A percentile compares a stretch with the other conserved stretches of the same genome.
phyloP scores from a whole-genome alignment of 1,140 invertebrate genomes.

The Panagrolaimus sp. region DNA sequence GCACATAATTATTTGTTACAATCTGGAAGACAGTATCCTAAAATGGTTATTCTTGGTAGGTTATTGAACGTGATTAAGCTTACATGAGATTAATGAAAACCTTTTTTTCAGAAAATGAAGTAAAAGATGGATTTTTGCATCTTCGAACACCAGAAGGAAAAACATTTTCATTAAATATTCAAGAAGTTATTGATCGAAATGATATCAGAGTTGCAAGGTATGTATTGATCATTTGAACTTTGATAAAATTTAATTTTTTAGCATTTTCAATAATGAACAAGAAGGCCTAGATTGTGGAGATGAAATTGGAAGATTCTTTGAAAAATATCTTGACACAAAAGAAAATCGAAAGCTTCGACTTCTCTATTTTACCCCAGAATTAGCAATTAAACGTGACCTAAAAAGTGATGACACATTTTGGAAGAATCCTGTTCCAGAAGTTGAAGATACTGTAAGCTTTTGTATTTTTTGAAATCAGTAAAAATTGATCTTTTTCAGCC shows the following conservation, averaged over 20 bases:
- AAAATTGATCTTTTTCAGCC: background rate
- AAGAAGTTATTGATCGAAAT: constrained; percentile 21
- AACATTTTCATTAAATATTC: constrained; percentile 12
- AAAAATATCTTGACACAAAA: constrained; percentile 33
- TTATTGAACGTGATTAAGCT: constrained; percentile 17
- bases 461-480: too few species aligned
- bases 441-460: background rate
- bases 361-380: constrained; percentile 31
- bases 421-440: constrained; percentile 36
- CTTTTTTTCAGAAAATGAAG: constrained; percentile 21
- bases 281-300: constrained; percentile 49
- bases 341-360: constrained; percentile 31
- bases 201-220: constrained; percentile 19
- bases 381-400: constrained; percentile 40
- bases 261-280: constrained; percentile 26
- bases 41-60: constrained; percentile 29
- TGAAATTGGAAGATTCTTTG: constrained; percentile 37
- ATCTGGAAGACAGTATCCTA: constrained; percentile 35
- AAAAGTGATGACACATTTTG: constrained; percentile 21
- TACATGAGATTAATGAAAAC: background rate
- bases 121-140: constrained; percentile 17
- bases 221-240: background rate
- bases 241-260: background rate
- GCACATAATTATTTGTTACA: constrained; percentile 33
- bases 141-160: constrained; percentile 17